Percentiles rank a stretch among this genome's conserved stretches.
Evolutionary conservation across 2,113 vertebrate genomes (phyloP).

Genomic region (Phrynosoma blainvillii): DNA sequence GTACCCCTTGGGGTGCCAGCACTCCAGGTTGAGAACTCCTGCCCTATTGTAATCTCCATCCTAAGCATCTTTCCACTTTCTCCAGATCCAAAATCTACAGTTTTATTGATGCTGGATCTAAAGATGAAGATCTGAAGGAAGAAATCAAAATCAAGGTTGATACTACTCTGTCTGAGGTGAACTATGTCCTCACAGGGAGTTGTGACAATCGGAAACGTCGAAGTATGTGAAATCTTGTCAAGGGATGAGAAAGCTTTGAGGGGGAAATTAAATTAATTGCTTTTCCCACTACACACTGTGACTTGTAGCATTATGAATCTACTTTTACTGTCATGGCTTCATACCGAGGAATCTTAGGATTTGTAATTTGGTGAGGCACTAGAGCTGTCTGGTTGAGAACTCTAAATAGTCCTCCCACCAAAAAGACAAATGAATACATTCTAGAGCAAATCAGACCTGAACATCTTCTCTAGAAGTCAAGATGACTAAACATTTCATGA

Average conservation of each 20-base stretch:
- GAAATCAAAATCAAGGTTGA: conserved; percentile 4
- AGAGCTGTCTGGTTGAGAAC: too few species aligned
- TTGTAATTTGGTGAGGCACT: too few species aligned
- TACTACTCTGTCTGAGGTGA: not conserved
- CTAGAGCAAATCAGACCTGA: too few species aligned
- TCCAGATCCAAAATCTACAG: conserved; percentile 23
- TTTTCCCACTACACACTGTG: too few species aligned
- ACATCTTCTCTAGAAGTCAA: too few species aligned
- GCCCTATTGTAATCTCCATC: not conserved
- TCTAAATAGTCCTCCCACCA: too few species aligned
- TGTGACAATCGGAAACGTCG: conserved; percentile 3
- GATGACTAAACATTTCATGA: too few species aligned
- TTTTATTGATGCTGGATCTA: conserved; percentile 27
- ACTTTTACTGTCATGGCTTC: not conserved
- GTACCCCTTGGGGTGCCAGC: too few species aligned
- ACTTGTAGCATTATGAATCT: too few species aligned
- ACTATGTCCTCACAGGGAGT: not conserved
- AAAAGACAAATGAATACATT: too few species aligned
- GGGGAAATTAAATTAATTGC: too few species aligned
- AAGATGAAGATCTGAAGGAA: not conserved
- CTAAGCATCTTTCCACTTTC: not conserved
- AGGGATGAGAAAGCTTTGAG: not conserved
- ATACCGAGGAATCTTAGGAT: too few species aligned
- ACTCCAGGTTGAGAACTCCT: not conserved
- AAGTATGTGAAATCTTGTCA: not conserved